phyloP scores from a whole-genome alignment of 2,888 invertebrate genomes.

The Eupithecia vulgata region DNA sequence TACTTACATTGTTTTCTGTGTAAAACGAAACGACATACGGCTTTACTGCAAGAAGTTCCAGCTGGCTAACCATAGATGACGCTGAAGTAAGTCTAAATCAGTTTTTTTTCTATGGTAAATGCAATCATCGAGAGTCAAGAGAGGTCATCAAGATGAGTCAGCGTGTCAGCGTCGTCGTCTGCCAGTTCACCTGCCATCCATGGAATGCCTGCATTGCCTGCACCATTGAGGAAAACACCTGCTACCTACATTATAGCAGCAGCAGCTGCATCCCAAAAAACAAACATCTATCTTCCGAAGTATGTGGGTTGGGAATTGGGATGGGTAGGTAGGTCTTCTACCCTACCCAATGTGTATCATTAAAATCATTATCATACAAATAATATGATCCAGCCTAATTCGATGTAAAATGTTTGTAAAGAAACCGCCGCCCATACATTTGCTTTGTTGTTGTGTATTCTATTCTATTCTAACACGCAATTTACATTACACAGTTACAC shows the following conservation, averaged over 20 bases:
- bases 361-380: no score
- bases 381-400: no score
- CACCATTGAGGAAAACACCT: neutral
- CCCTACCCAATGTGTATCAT: no score
- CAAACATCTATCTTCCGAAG: neutral
- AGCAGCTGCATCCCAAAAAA: neutral
- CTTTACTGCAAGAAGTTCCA: neutral
- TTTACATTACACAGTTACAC: no score
- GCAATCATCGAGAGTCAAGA: slow-evolving; percentile 1
- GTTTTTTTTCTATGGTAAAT: neutral
- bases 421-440: no score
- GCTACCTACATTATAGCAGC: neutral
- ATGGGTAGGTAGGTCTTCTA: neutral
- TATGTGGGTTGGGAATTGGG: no score
- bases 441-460: no score
- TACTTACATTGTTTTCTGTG: neutral
- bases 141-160: slow-evolving; percentile 12
- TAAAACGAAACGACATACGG: slow-evolving; percentile 11
- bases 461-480: no score
- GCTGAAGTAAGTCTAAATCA: slow-evolving; percentile 6
- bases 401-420: no score
- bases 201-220: neutral
- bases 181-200: slow-evolving; percentile 5
- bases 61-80: slow-evolving; percentile 17
- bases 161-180: neutral